Conservation (phyloP, 2,113 vertebrate species). For the Poecilia latipinna region DNA sequence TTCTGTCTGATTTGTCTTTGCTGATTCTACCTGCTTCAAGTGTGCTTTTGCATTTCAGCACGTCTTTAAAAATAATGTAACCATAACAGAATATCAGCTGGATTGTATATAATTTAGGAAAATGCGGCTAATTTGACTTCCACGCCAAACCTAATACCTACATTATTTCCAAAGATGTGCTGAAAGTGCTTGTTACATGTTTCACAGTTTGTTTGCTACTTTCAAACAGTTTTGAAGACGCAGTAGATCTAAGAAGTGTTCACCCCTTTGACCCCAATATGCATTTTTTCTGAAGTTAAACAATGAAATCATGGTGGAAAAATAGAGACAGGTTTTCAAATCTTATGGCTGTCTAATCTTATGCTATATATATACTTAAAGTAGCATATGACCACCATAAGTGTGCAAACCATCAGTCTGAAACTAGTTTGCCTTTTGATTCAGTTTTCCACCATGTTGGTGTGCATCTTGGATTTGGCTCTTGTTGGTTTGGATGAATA, state of each 20-base stretch:
- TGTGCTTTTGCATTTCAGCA: constrained; percentile 57
- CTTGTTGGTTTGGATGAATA: too few relatives aligned
- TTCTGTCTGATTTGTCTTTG: constrained; percentile 60
- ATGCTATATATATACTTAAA: too few relatives aligned
- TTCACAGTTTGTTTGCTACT: not conserved
- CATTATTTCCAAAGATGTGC: constrained; percentile 24
- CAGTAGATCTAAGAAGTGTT: not conserved
- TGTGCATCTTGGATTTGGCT: too few relatives aligned
- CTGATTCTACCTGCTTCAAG: constrained; percentile 38
- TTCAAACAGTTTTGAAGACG: not conserved
- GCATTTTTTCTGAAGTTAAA: not conserved
- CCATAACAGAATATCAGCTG: not conserved
- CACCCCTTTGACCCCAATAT: not conserved
- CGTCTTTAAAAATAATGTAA: constrained; percentile 50
- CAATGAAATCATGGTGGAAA: not conserved
- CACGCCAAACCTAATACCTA: constrained; percentile 1
- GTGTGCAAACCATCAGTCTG: too few relatives aligned
- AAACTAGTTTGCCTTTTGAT: too few relatives aligned
- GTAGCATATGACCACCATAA: too few relatives aligned
- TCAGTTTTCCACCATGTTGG: too few relatives aligned
- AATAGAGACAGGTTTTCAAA: not conserved
- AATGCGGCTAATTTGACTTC: not conserved
- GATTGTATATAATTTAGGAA: not conserved
- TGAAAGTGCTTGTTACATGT: not conserved
- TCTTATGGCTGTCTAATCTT: too few relatives aligned